Base-by-base conservation (phyloP, 2,797 vertebrate species). In the Hypotaenidia philippensis region DNA sequence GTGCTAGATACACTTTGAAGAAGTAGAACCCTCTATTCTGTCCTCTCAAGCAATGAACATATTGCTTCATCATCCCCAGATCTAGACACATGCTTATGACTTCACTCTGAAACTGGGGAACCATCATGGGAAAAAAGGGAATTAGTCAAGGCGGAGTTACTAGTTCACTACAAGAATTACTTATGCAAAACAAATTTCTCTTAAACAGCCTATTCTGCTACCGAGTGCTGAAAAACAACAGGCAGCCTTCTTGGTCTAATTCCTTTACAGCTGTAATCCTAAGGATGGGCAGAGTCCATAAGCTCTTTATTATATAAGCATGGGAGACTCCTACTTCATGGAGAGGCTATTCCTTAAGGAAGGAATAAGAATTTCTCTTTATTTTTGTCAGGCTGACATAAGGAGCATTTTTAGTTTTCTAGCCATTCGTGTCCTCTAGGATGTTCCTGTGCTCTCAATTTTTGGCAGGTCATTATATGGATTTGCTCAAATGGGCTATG, bases 351-450 rank as follows among this genome's bases (percentile, higher is more conserved):
- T 89, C 26, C 59, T 81, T 75, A 68, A 83, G 13, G 29, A 79
- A 72, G 27, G n/a, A 83, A 21, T 75, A 83, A 85, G 23, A 76
- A 40, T 76, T 77, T 68, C 1, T 76, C 17, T 55, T 79, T 65
- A 45, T 88, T 83, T 91, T 77, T 66, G 19, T 87, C 52, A 70
- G 50, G 32, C 34, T 66, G 36, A 36, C 20, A 40, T 56, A 74
- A 79, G 53, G 38, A 90, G 5, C 23, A 66, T 87, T 95, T 92
- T 74, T 44, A 40, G 78, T 50, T 89, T 94, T 70, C 53, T 59
- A 59, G 16, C 29, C 53, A 60, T 8, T 36, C 1, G 1, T 74
- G 52, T 91, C 68, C 75, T 83, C 5, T 72, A 66, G 78, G 52
- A 92, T 82, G 81, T 79, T 84, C 64, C 32, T 20, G 13, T 93